A percentile compares a stretch with the other conserved stretches of the same genome.
Conservation (phyloP, 1,140 invertebrate genomes). For the Chrysomallon squamiferum region DNA sequence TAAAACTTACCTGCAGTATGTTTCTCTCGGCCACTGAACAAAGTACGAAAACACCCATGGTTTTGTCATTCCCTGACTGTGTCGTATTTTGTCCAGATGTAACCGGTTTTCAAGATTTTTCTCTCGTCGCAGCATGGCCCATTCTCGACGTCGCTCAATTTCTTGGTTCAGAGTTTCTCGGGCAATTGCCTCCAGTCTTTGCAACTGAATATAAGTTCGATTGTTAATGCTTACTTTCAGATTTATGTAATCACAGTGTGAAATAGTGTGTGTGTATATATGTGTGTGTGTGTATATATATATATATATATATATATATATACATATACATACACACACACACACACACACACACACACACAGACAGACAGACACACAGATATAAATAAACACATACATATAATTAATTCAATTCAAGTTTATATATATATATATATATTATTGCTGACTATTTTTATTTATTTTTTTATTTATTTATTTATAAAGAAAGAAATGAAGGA, state of each 20-base stretch:
- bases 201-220: conserved; percentile 40
- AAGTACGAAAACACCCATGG: conserved; percentile 58
- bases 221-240: too few species aligned
- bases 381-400: too few species aligned
- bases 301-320: background rate
- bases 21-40: conserved; percentile 51
- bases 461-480: too few species aligned
- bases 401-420: too few species aligned
- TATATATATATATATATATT: too few species aligned
- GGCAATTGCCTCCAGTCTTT: conserved; percentile 43
- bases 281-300: background rate
- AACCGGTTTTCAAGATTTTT: conserved; percentile 39
- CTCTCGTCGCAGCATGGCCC: conserved; percentile 41
- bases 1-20: conserved; percentile 46
- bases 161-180: conserved; percentile 41
- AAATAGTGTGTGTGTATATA: too few species aligned
- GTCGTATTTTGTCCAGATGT: conserved; percentile 42
- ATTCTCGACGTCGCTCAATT: conserved; percentile 34
- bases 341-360: background rate
- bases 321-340: background rate
- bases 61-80: conserved; percentile 47
- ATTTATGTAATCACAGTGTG: background rate
- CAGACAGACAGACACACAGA: too few species aligned
- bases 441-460: too few species aligned
- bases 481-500: too few species aligned